These are phyloP conservation scores for Tachysurus vachellii DNA, from an alignment of 2,113 vertebrate genomes.

Conservation along the genomic window DNA sequence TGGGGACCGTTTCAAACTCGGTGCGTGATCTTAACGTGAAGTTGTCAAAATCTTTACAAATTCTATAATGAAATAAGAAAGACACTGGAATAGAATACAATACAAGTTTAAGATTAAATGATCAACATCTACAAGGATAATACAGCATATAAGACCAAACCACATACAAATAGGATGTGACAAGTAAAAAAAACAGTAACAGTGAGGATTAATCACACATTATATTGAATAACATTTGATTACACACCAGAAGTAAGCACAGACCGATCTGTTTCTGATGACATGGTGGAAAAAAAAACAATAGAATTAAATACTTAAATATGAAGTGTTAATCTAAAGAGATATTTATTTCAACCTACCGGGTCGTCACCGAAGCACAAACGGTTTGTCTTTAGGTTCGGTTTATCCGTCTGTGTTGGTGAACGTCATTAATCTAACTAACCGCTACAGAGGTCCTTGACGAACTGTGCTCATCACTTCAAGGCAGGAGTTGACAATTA, in stretches of 20 bases:
- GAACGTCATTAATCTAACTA: background rate
- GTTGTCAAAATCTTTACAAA: background rate
- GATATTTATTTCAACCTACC: background rate
- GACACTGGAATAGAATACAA: background rate
- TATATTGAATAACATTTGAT: background rate
- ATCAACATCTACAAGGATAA: background rate
- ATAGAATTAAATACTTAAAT: slow-evolving; percentile 11
- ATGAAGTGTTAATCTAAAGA: background rate
- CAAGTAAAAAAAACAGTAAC: background rate
- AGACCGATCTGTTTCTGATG: background rate
- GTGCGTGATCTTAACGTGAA: background rate
- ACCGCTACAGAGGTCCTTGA: background rate
- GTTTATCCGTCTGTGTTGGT: background rate
- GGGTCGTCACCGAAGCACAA: background rate
- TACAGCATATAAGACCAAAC: slow-evolving; percentile 17
- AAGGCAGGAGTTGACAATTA: background rate
- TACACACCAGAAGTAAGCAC: background rate
- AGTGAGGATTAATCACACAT: slow-evolving; percentile 6
- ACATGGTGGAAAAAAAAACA: background rate
- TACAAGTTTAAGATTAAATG: slow-evolving; percentile 7
- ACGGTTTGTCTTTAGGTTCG: background rate
- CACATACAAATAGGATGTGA: slow-evolving; percentile 7
- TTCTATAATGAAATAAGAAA: background rate
- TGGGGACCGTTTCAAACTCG: too few species aligned
- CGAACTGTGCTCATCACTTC: background rate